Base-by-base conservation (phyloP, 1,140 invertebrate species). In the Colletes latitarsis region DNA sequence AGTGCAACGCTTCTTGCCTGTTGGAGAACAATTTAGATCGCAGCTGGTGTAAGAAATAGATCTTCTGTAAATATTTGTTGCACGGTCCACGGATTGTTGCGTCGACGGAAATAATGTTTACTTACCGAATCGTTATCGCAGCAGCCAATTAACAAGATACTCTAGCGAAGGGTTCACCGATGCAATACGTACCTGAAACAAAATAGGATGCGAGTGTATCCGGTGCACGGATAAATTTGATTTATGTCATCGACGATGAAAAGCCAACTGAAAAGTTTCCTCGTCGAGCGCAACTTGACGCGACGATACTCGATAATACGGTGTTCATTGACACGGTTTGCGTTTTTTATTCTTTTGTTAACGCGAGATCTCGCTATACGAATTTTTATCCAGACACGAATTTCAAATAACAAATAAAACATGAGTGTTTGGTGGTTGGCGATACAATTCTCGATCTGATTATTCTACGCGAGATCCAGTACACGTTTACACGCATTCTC, bases 131-230 rank as follows among this genome's bases (percentile, higher is more conserved):
- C 64, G 76, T 72, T 70, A 46, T 55, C 43, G 8, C n/a, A 57
- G 71, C 60, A 62, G 73, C 69, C 71, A 74, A 80, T 85, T 86
- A 86, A 73, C 69, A 19, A 62, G 46, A 70, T 69, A 64, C n/a
- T 41, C 14, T 62, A 9, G 52, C 19, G 17, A 30, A n/a, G 68
- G 6, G 49, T 77, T 82, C 72, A 82, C 30, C 43, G 67, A 70
- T 66, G 39, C 19, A 8, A 58, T 79, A 85, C 83, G 81, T 85
- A 86, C 83, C 83, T 86, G 84, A 41, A 78, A 85, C 58, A 60
- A 67, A 82, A 82, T 46, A 72, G 39, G 43, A 1, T 15, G 19
- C 3, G 49, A 69, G 49, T 73, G 30, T 14, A 49, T 39, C 17
- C 14, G 55, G 15, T 15, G 3, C 41, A 6, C 39, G 30, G 19